Evolutionary conservation across 1,140 invertebrate species (phyloP).

Genomic region (Drosophila kanapiae): DNA sequence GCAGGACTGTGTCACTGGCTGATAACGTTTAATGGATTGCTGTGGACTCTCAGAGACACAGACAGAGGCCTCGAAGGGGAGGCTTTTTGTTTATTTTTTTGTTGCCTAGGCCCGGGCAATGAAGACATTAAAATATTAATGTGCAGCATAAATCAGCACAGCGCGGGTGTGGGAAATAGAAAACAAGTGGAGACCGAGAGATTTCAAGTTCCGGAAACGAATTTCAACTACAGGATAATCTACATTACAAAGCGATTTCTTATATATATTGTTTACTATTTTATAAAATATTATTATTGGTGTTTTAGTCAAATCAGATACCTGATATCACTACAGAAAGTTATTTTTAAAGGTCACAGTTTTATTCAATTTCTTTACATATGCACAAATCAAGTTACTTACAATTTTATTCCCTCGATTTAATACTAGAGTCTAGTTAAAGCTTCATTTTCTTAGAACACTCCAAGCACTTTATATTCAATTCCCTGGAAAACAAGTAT

Average conservation of each 20-base stretch:
- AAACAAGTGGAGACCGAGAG: background rate
- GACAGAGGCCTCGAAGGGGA: constrained; percentile 11
- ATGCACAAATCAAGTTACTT: background rate
- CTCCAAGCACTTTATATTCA: constrained; percentile 5
- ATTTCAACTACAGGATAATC: background rate
- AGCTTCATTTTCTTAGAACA: constrained; percentile 19
- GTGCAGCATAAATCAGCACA: constrained; percentile 75
- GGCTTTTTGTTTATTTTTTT: constrained; percentile 52
- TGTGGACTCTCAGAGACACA: constrained; percentile 34
- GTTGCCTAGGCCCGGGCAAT: constrained; percentile 62
- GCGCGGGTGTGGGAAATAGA: constrained; percentile 1
- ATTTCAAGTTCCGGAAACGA: constrained; percentile 9
- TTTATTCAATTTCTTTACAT: background rate
- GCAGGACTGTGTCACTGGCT: constrained; percentile 71
- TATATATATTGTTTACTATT: background rate
- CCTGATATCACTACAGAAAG: no score
- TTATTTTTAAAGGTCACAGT: background rate
- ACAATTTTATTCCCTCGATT: background rate
- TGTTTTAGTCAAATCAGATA: no score
- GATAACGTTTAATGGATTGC: constrained; percentile 82
- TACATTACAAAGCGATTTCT: no score
- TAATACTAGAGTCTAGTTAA: background rate
- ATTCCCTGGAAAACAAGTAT: constrained; percentile 26
- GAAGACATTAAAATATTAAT: constrained; percentile 85
- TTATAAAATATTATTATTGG: background rate